Evolutionary conservation across 1,140 invertebrate genomes (phyloP), one percentile per base, ranked within the genome.

Genomic region (Calosoma granatense): DNA sequence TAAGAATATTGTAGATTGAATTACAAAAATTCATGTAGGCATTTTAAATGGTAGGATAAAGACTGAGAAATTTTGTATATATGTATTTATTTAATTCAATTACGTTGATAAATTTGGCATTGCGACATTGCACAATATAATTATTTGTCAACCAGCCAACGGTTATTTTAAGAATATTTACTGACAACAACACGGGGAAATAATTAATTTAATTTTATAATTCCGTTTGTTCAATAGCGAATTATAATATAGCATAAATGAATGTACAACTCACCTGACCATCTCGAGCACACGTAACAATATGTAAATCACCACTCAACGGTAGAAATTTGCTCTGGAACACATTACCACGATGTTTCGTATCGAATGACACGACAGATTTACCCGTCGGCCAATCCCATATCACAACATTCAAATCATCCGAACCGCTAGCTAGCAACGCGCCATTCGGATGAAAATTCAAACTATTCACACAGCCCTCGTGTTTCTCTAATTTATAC

Each of bases 381-480:
- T 81, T 83, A 57, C 84, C 85, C 3, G 75, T 67, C 12, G 88
- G 81, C 93, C 93, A 97, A 69, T 97, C 86, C 94, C 94, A 97
- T 19, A 97, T 72, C 22, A 90, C 78, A 22, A 95, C 81, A 43
- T 81, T 78, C 9, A 86, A 79, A 76, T 97, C 94, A 78, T 97
- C 93, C 0, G 93, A 96, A 2, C 90, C 92, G 70, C 90, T 93
- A 0, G 84, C 89, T 53, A 96, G 70, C 47, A 87, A 73, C 47
- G 82, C 82, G 64, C 82, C 82, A 68, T 81, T 75, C 53, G 81
- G 79, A 75, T 94, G 94, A 71, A 97, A 97, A 74, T 91, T 86
- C 36, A 97, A 78, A 47, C 88, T 84, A 78, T 97, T 97, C 9
- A 97, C 92, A 78, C 94, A 96, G 41, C 92, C 92, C 65, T 76